phyloP scores from a whole-genome alignment of 2,113 vertebrate genomes.

The Triplophysa tibetana region DNA sequence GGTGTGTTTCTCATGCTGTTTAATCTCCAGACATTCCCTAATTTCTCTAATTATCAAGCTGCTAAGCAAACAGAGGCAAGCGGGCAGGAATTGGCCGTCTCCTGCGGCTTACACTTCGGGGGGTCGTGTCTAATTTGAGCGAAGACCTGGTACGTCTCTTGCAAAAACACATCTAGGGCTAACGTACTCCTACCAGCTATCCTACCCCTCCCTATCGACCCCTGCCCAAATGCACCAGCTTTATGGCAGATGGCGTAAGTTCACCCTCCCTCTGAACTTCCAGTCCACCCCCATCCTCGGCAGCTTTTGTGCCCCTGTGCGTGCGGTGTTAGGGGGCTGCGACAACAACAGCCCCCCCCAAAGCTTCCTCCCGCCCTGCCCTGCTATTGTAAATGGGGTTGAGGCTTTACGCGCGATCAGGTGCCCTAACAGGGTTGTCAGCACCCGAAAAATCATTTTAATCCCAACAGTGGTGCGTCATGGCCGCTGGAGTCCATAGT shows the following conservation, averaged over 20 bases:
- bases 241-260: slow-evolving; percentile 55
- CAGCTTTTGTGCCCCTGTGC: slow-evolving; percentile 52
- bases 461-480: slow-evolving; percentile 16
- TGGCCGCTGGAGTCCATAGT: background rate
- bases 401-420: slow-evolving; percentile 28
- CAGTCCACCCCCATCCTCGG: slow-evolving; percentile 24
- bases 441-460: slow-evolving; percentile 26
- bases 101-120: slow-evolving; percentile 35
- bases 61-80: slow-evolving; percentile 41
- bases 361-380: slow-evolving; percentile 10
- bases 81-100: slow-evolving; percentile 36
- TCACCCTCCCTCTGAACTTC: slow-evolving; percentile 38
- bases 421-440: slow-evolving; percentile 40
- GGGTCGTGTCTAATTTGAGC: slow-evolving; percentile 49
- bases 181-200: slow-evolving; percentile 13
- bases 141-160: slow-evolving; percentile 40
- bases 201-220: slow-evolving; percentile 2
- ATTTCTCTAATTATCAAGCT: slow-evolving; percentile 42
- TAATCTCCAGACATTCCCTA: slow-evolving; percentile 36
- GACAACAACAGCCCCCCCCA: slow-evolving; percentile 38
- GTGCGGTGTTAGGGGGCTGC: slow-evolving; percentile 44
- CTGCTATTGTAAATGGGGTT: slow-evolving; percentile 18
- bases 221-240: slow-evolving; percentile 30
- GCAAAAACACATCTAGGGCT: slow-evolving; percentile 49
- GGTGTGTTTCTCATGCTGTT: slow-evolving; percentile 22